phyloP scores from a whole-genome alignment of 2,888 invertebrate genomes.

The Tenodera sinensis region DNA sequence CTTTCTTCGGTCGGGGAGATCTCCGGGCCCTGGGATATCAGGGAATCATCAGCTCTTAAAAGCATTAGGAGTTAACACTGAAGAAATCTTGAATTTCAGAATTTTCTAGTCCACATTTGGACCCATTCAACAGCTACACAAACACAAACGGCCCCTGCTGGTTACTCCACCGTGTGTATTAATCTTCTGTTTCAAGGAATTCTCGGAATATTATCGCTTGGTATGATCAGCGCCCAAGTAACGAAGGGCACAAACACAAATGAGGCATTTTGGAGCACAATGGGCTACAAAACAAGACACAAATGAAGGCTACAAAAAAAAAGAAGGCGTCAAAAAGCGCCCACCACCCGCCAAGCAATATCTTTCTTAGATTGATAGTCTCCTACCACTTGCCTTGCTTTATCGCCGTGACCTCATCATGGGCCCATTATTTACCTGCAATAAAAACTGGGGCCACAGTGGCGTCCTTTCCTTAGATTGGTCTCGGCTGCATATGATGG shows the following conservation, averaged over 20 bases:
- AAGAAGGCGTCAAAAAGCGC: neutral
- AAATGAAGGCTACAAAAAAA: neutral
- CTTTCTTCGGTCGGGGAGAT: too few relatives aligned
- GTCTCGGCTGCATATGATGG: too few relatives aligned
- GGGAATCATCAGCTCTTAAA: too few relatives aligned
- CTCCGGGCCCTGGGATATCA: too few relatives aligned
- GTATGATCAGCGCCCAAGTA: neutral
- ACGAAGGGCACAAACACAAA: neutral
- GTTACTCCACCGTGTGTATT: too few relatives aligned
- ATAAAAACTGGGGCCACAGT: neutral
- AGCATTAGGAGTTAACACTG: too few relatives aligned
- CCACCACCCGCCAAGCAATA: neutral
- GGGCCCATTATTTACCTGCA: neutral
- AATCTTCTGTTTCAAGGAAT: neutral
- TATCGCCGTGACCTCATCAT: neutral
- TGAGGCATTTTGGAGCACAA: neutral
- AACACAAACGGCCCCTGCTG: too few relatives aligned
- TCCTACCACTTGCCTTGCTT: neutral
- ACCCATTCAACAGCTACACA: too few relatives aligned
- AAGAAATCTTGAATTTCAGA: too few relatives aligned
- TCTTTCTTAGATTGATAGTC: neutral
- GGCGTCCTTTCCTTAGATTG: neutral
- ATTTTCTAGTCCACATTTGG: too few relatives aligned
- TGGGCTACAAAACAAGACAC: neutral
- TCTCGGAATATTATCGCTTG: neutral